Conservation (phyloP, 2,888 invertebrate species). For the Pharmacophagus antenor region DNA sequence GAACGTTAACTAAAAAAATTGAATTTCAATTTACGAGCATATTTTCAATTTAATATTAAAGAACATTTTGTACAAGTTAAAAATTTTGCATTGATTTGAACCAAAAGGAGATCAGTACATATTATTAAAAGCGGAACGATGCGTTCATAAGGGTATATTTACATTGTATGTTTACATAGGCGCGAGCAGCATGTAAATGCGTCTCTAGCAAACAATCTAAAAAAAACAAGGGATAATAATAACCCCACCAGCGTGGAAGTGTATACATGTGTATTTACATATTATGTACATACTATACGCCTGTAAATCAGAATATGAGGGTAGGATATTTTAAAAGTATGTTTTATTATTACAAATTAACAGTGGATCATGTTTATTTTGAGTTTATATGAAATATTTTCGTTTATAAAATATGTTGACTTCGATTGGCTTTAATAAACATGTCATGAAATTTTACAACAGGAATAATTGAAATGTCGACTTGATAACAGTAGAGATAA, state of each 20-base stretch:
- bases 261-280: conserved; percentile 41
- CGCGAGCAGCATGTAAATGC: conserved; percentile 72
- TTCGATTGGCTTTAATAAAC: conserved; percentile 22
- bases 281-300: conserved; percentile 44
- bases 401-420: conserved; percentile 30
- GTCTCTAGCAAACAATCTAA: conserved; percentile 76
- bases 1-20: too few relatives aligned
- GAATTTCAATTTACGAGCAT: too few relatives aligned
- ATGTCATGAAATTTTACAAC: conserved; percentile 3
- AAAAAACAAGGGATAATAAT: conserved; percentile 75
- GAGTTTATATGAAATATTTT: conserved; percentile 33
- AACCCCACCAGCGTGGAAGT: conserved; percentile 43
- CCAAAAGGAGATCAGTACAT: conserved; percentile 16
- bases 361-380: conserved; percentile 45
- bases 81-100: not conserved
- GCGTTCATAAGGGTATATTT: conserved; percentile 74
- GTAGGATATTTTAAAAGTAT: conserved; percentile 48
- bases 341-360: conserved; percentile 56
- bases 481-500: not conserved
- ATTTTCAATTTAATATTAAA: too few relatives aligned
- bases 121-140: conserved; percentile 59
- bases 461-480: conserved; percentile 13
- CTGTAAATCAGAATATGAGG: conserved; percentile 44
- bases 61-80: too few relatives aligned
- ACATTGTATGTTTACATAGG: conserved; percentile 72